These are phyloP conservation scores for Xestia c-nigrum DNA, from an alignment of 2,888 invertebrate species.

Conservation along the genomic window DNA sequence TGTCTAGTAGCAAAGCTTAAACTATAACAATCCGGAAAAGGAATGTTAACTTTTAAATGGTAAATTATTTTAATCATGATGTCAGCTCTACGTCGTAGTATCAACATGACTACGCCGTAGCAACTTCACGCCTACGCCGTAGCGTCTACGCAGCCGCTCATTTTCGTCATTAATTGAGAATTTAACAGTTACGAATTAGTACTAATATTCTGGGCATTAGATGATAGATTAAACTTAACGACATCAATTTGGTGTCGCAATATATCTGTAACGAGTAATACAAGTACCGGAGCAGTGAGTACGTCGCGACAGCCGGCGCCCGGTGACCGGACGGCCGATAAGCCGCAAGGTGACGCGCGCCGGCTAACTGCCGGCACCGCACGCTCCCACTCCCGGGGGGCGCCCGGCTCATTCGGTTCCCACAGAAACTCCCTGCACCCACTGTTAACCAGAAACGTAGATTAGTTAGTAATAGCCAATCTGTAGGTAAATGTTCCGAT, in stretches of 20 bases:
- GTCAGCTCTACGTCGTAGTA: conserved; percentile 20
- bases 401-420: conserved; percentile 73
- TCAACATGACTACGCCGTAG: conserved; percentile 30
- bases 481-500: conserved; percentile 50
- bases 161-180: conserved; percentile 26
- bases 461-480: conserved; percentile 75
- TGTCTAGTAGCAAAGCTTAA: not conserved
- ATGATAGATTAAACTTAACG: conserved; percentile 63
- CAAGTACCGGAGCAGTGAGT: conserved; percentile 53
- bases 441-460: conserved; percentile 72
- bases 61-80: not conserved
- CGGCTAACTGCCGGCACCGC: conserved; percentile 77
- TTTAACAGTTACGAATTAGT: conserved; percentile 37
- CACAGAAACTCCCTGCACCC: conserved; percentile 69
- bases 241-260: conserved; percentile 67
- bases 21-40: not conserved
- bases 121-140: conserved; percentile 31
- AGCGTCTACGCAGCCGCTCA: conserved; percentile 11
- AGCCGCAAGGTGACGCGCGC: conserved; percentile 82
- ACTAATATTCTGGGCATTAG: conserved; percentile 53
- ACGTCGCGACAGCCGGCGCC: conserved; percentile 66
- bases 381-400: conserved; percentile 65
- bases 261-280: conserved; percentile 63
- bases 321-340: conserved; percentile 81
- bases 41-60: not conserved